Percentiles rank a stretch among this genome's conserved stretches.
Conservation (phyloP, 2,797 vertebrate species). For the Hylomyscus alleni region DNA sequence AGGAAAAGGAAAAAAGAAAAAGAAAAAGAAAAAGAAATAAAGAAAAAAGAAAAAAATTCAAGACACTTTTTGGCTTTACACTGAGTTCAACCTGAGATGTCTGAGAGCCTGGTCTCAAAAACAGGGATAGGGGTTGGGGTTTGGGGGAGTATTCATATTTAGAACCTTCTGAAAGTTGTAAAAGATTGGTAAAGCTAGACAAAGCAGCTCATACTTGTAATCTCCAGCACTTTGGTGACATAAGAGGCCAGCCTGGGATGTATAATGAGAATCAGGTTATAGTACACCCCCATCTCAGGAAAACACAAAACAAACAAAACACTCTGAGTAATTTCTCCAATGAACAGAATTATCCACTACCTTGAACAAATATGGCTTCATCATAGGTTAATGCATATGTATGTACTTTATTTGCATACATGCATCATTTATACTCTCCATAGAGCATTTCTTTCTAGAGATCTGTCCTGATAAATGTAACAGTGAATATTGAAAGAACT, state of each 20-base stretch:
- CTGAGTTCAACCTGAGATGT: background rate
- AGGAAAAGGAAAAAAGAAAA: background rate
- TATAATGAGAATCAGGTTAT: background rate
- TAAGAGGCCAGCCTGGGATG: background rate
- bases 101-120: background rate
- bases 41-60: background rate
- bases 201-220: no score
- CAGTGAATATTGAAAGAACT: constrained; percentile 48
- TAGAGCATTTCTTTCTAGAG: constrained; percentile 20
- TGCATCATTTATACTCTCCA: constrained; percentile 19
- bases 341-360: background rate
- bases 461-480: constrained; percentile 34
- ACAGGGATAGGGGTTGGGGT: background rate
- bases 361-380: background rate
- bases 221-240: background rate
- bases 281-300: background rate
- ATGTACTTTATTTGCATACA: background rate
- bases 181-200: background rate
- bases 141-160: background rate
- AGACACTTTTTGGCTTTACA: background rate
- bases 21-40: no score
- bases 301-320: background rate
- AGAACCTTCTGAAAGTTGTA: constrained; percentile 12
- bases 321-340: constrained; percentile 5
- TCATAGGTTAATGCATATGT: background rate